phyloP scores from a whole-genome alignment of 2,797 vertebrate genomes.

The Xyrichtys novacula region DNA sequence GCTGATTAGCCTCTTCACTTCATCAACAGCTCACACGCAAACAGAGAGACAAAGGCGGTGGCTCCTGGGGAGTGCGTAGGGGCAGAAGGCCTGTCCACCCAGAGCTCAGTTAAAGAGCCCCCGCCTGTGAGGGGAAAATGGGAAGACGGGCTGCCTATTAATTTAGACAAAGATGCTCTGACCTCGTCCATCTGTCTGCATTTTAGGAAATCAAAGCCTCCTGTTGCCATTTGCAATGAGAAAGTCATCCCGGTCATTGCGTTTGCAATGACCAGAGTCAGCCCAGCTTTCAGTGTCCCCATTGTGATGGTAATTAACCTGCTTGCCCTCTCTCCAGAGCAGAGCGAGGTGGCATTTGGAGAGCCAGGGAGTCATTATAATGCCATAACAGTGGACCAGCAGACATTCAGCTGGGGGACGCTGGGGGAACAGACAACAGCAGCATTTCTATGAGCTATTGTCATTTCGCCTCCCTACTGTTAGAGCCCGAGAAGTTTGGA shows the following conservation, averaged over 20 bases:
- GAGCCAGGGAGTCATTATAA: conserved; percentile 87
- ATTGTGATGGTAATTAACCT: conserved; percentile 90
- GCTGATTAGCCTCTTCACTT: conserved; percentile 82
- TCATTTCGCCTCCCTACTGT: conserved; percentile 68
- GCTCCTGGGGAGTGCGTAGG: conserved; percentile 61
- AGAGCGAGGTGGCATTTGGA: conserved; percentile 83
- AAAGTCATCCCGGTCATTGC: conserved; percentile 79
- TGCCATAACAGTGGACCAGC: conserved; percentile 76
- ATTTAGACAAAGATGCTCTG: conserved; percentile 85
- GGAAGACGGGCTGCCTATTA: conserved; percentile 84
- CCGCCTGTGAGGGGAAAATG: conserved; percentile 73
- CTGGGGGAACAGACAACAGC: conserved; percentile 56
- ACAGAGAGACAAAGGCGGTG: conserved; percentile 72
- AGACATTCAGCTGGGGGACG: conserved; percentile 71
- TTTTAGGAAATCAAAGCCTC: conserved; percentile 83
- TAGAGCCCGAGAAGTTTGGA: conserved; percentile 64
- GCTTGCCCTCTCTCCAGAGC: conserved; percentile 83
- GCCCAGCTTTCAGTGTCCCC: conserved; percentile 74
- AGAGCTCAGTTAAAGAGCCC: conserved; percentile 64
- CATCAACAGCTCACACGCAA: conserved; percentile 80
- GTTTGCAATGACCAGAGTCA: conserved; percentile 76
- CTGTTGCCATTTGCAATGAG: conserved; percentile 79
- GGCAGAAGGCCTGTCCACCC: conserved; percentile 66
- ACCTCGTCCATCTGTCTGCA: conserved; percentile 83
- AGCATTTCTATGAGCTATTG: conserved; percentile 74